These are phyloP conservation scores for Spodoptera exigua DNA, from an alignment of 2,888 invertebrate genomes.

Conservation along the genomic window DNA sequence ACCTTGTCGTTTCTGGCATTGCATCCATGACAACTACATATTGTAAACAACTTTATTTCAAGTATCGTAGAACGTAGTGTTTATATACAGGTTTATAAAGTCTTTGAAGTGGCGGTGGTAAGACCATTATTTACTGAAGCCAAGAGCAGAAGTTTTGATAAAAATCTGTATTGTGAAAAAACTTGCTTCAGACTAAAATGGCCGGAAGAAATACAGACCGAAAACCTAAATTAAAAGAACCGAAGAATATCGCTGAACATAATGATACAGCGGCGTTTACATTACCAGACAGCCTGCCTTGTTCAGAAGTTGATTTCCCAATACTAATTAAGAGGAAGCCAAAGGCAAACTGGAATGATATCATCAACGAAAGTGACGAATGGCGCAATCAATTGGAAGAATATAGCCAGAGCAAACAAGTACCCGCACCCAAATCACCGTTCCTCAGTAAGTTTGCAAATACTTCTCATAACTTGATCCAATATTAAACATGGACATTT, in stretches of 20 bases:
- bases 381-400: slow-evolving; percentile 69
- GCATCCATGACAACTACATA: not conserved
- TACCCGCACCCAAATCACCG: slow-evolving; percentile 65
- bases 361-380: slow-evolving; percentile 73
- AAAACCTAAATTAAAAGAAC: slow-evolving; percentile 72
- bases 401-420: slow-evolving; percentile 67
- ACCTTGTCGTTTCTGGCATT: not conserved
- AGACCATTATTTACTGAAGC: not conserved
- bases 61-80: too few relatives aligned
- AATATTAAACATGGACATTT: not conserved
- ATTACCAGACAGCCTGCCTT: slow-evolving; percentile 79
- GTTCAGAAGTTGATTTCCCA: slow-evolving; percentile 82
- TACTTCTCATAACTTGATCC: not conserved
- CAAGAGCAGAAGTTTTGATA: not conserved
- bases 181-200: slow-evolving; percentile 60
- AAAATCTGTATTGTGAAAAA: not conserved
- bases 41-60: slow-evolving; percentile 4
- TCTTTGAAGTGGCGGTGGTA: too few relatives aligned
- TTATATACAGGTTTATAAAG: too few relatives aligned
- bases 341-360: slow-evolving; percentile 75
- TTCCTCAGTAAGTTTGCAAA: slow-evolving; percentile 72
- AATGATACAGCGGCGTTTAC: slow-evolving; percentile 72
- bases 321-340: slow-evolving; percentile 63
- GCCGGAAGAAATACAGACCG: slow-evolving; percentile 75
- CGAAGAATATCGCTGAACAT: slow-evolving; percentile 61